Evolutionary conservation across 2,113 vertebrate genomes (phyloP).

Genomic region (Promerops cafer): DNA sequence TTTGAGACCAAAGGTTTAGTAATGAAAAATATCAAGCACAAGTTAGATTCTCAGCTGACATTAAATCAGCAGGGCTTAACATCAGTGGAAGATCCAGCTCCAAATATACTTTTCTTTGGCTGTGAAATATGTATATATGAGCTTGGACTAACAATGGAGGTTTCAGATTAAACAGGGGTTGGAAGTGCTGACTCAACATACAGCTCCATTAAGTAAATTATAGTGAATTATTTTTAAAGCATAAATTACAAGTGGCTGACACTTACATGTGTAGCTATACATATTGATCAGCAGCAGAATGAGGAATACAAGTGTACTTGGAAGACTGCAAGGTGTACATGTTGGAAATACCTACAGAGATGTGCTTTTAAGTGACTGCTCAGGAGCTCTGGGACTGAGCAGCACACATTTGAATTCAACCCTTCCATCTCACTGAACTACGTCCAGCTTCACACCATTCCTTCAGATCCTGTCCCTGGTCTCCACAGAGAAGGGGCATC

Average conservation of each 20-base stretch:
- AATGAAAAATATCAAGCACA: neutral
- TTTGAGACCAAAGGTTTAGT: neutral
- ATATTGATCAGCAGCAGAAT: neutral
- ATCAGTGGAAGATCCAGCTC: neutral
- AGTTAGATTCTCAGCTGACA: neutral
- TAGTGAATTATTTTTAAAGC: neutral
- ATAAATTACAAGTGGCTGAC: neutral
- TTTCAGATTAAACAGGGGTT: neutral
- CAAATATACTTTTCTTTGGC: neutral
- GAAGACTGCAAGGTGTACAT: neutral
- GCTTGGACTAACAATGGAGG: neutral
- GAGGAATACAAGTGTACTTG: neutral
- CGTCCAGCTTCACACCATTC: neutral
- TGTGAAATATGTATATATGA: neutral
- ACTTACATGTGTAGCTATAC: neutral
- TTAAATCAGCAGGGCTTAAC: neutral
- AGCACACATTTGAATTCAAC: neutral
- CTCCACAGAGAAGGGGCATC: neutral
- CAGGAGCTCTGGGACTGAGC: neutral
- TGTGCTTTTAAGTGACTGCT: neutral
- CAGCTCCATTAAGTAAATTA: neutral
- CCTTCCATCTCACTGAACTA: neutral
- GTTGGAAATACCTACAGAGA: neutral
- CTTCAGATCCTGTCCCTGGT: neutral
- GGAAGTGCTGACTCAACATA: constrained; percentile 2